Evolutionary conservation across 1,140 invertebrate species (phyloP).

Genomic region (Bombus ignitus): DNA sequence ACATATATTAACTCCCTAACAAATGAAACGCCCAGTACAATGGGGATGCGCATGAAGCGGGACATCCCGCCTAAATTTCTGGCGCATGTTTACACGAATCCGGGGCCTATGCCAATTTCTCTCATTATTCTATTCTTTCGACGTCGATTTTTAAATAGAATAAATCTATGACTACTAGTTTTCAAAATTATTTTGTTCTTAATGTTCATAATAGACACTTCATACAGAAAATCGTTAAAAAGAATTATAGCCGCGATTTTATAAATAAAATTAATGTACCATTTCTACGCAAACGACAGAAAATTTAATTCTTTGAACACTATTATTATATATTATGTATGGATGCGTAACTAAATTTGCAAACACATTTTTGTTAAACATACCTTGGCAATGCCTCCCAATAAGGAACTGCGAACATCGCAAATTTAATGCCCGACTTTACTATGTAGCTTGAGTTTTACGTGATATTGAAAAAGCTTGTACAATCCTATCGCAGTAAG

Average conservation of each 20-base stretch:
- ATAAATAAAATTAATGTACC: not conserved
- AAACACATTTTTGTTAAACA: not conserved
- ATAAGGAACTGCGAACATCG: slow-evolving; percentile 55
- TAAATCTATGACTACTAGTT: not conserved
- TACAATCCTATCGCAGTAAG: not conserved
- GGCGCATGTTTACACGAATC: slow-evolving; percentile 19
- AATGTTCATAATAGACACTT: not conserved
- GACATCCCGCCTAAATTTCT: slow-evolving; percentile 56
- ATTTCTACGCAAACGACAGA: not conserved
- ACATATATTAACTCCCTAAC: not conserved
- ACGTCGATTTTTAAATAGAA: slow-evolving; percentile 27
- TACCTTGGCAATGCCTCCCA: slow-evolving; percentile 62
- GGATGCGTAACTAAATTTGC: not conserved
- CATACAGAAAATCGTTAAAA: not conserved
- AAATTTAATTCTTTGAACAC: not conserved
- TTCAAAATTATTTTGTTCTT: not conserved
- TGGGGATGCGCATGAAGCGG: slow-evolving; percentile 16
- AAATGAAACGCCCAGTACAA: slow-evolving; percentile 6
- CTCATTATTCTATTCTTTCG: not conserved
- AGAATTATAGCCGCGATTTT: not conserved
- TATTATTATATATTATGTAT: not conserved
- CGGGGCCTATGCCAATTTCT: slow-evolving; percentile 11
- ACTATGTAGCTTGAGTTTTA: not conserved
- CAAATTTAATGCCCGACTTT: not conserved
- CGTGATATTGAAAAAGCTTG: not conserved